phyloP scores from a whole-genome alignment of 2,797 vertebrate genomes.

The Onychomys torridus region DNA sequence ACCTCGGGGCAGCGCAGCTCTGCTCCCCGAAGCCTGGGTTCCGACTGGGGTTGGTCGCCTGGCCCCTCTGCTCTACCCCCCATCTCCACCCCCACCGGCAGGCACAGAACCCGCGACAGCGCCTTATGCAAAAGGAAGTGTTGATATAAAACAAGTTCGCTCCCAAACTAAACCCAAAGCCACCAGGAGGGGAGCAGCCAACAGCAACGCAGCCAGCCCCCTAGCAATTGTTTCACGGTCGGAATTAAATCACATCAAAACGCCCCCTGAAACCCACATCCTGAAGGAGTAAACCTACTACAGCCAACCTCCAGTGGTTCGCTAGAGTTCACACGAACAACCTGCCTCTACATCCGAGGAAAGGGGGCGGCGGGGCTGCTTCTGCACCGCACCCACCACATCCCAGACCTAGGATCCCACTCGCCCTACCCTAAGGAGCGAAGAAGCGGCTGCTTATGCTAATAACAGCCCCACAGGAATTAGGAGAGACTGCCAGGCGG shows the following conservation, averaged over 20 bases:
- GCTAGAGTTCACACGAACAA: constrained; percentile 65
- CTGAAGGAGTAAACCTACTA: constrained; percentile 77
- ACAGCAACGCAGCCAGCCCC: constrained; percentile 74
- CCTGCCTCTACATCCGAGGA: constrained; percentile 49
- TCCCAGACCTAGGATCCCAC: constrained; percentile 49
- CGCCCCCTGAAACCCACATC: constrained; percentile 83
- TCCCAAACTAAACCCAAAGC: constrained; percentile 72
- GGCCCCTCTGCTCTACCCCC: background rate
- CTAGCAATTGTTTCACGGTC: constrained; percentile 82
- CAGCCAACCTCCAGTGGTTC: constrained; percentile 53
- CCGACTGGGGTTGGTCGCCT: background rate
- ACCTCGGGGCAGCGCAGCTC: background rate
- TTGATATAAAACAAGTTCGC: constrained; percentile 70
- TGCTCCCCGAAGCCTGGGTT: background rate
- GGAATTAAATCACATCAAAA: constrained; percentile 84
- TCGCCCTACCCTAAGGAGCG: background rate
- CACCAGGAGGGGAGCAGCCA: constrained; percentile 68
- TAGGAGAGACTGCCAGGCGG: background rate
- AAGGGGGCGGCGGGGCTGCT: constrained; percentile 38
- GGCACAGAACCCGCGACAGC: background rate
- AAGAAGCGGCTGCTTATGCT: constrained; percentile 19
- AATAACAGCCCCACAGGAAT: constrained; percentile 46
- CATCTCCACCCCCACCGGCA: background rate
- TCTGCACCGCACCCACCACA: constrained; percentile 48
- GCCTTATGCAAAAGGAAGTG: constrained; percentile 41